Evolutionary conservation across 2,797 vertebrate species (phyloP).

Genomic region (Cyprinella venusta): DNA sequence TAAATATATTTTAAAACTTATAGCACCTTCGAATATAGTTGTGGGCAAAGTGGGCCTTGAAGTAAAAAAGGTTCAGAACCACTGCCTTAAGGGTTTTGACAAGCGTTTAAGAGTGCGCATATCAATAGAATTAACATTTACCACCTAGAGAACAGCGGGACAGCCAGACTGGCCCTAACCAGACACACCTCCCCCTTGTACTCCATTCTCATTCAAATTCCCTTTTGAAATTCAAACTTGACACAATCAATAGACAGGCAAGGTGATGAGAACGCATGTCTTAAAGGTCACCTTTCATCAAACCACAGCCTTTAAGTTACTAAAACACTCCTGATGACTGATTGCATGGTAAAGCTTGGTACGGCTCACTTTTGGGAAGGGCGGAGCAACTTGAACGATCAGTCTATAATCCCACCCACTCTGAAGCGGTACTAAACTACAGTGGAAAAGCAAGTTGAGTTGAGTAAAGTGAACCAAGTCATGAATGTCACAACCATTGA

Average conservation of each 20-base stretch:
- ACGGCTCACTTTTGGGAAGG: no score
- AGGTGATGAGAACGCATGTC: neutral
- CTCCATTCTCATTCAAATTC: conserved; percentile 9
- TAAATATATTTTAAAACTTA: neutral
- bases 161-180: neutral
- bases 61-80: neutral
- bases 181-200: neutral
- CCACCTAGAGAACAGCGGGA: neutral
- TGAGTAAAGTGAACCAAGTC: no score
- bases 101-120: neutral
- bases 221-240: neutral
- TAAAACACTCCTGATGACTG: no score
- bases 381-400: no score
- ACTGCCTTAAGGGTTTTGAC: neutral
- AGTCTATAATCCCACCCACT: no score
- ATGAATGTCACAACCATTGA: neutral
- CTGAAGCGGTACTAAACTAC: no score
- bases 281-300: neutral
- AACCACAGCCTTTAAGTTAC: neutral
- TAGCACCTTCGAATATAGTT: neutral
- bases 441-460: no score
- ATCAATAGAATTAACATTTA: neutral
- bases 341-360: no score
- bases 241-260: neutral
- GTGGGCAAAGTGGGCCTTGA: no score